A percentile compares a stretch with the other conserved stretches of the same genome.
These are phyloP conservation scores for Ictidomys tridecemlineatus DNA, from an alignment of 2,113 vertebrate genomes.

Conservation along the genomic window DNA sequence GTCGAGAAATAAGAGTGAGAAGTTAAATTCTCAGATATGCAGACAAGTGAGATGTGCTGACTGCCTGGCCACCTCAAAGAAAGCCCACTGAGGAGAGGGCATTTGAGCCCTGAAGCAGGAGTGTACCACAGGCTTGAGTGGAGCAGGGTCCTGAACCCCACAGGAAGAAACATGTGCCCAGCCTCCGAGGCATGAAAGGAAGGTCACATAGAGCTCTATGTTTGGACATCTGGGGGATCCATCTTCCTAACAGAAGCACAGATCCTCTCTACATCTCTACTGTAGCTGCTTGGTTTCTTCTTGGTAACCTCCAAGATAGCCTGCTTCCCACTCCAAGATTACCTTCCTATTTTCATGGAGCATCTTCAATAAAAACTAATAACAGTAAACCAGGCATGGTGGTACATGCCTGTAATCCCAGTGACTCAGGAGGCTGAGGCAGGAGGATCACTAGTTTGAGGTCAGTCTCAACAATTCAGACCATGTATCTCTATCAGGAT, in stretches of 20 bases:
- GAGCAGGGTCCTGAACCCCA: background rate
- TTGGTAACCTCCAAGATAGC: background rate
- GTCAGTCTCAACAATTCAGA: too few species aligned
- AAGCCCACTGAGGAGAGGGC: background rate
- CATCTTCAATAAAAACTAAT: background rate
- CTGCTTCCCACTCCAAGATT: background rate
- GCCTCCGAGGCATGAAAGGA: background rate
- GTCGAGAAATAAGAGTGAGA: background rate
- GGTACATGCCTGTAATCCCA: too few species aligned
- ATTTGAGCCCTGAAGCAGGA: background rate
- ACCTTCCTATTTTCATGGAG: background rate
- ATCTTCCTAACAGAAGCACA: background rate
- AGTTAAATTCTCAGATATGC: background rate
- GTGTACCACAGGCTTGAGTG: background rate
- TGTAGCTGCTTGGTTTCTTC: background rate
- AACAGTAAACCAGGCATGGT: too few species aligned
- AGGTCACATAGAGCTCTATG: background rate
- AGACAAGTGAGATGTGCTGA: background rate
- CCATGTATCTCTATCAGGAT: too few species aligned
- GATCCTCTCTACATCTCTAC: background rate
- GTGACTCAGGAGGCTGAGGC: too few species aligned
- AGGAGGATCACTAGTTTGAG: too few species aligned
- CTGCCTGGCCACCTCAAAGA: too few species aligned
- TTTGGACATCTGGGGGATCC: background rate
- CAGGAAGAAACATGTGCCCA: background rate